Evolutionary conservation across 2,797 vertebrate genomes (phyloP), one percentile per base, ranked within the genome.

Genomic region (Margarornis squamiger): DNA sequence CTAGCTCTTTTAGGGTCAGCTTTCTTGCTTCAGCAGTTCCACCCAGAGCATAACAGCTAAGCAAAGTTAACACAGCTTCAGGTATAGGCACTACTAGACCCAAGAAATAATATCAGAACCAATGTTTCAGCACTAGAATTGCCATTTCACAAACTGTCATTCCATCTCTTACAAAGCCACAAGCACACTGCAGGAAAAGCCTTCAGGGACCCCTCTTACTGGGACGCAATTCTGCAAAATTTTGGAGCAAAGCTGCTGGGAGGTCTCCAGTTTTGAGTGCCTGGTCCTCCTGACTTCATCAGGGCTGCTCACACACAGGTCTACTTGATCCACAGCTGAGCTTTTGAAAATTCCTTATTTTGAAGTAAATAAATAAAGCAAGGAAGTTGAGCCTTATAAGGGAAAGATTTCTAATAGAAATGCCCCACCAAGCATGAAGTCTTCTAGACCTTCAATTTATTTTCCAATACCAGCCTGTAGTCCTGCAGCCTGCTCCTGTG

Each of bases 371-470:
- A 82, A 79, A 82, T 6, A 7, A 88, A 92, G 23, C 24, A 59
- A 90, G 32, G n/a, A 92, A 26, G 14, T 2, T 46, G 78, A 83
- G 57, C 61, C 54, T 80, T 48, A 54, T 30, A 51, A 49, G 68
- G 52, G 57, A 93, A 67, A 8, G 68, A 54, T 74, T 77, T 63
- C 75, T 80, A 86, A 88, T 10, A 80, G 75, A 75, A 96, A 92
- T 48, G 65, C 32, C 52, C 80, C n/a, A 20, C 68, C 61, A 93
- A 94, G 48, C 7, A 2, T 54, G 71, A 95, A 87, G 77, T 78
- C 67, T 62, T 67, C 63, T 73, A 87, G 67, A 88, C 36, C 29
- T 70, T 76, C 43, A 51, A 70, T 89, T 73, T 84, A 51, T 95
- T 87, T 94, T 92, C 77, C 74, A 76, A 17, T 43, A 51, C 36